phyloP scores from a whole-genome alignment of 2,797 vertebrate species.

The Emydoidea blandingii region DNA sequence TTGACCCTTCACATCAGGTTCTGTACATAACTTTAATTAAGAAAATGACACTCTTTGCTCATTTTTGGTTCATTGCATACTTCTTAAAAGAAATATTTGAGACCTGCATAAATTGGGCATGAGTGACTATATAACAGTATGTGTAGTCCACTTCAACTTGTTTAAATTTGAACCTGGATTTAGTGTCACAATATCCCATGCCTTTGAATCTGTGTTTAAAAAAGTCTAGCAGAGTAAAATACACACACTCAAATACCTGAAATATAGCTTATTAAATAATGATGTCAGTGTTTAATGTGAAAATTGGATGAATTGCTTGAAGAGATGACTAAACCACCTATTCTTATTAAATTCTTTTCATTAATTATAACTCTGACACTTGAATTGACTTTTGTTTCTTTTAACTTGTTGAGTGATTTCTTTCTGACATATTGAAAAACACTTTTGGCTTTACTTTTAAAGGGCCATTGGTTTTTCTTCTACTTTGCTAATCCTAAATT shows the following conservation, averaged over 20 bases:
- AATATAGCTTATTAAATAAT: slow-evolving; percentile 26
- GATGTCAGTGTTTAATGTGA: slow-evolving; percentile 32
- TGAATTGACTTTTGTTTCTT: slow-evolving; percentile 47
- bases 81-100: background rate
- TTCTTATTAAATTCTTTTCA: slow-evolving; percentile 53
- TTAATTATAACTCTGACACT: slow-evolving; percentile 33
- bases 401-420: slow-evolving; percentile 71
- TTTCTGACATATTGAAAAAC: slow-evolving; percentile 22
- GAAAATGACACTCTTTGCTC: background rate
- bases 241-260: background rate
- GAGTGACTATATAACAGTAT: background rate
- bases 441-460: slow-evolving; percentile 46
- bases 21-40: background rate
- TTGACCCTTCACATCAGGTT: background rate
- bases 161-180: background rate
- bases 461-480: slow-evolving; percentile 40
- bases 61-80: background rate
- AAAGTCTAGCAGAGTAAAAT: slow-evolving; percentile 14
- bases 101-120: background rate
- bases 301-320: slow-evolving; percentile 46
- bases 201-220: background rate
- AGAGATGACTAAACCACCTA: slow-evolving; percentile 19
- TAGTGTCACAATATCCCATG: background rate
- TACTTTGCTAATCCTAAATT: slow-evolving; percentile 49
- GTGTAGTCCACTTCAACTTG: background rate